Conservation (phyloP, 2,888 invertebrate genomes). For the Cerastis leucographa region DNA sequence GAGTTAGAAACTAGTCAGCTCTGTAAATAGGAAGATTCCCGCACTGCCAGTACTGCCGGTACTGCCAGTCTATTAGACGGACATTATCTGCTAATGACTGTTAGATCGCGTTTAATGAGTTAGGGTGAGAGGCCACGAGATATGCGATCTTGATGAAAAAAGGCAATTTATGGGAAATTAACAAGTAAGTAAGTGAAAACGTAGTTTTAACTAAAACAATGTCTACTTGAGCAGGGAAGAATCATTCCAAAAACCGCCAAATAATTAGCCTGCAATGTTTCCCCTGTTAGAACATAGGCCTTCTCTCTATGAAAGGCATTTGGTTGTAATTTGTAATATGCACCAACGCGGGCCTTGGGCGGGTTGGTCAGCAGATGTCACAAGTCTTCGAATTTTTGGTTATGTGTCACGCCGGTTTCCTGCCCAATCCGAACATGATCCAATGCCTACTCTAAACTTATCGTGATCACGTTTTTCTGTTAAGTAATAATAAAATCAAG, state of each 20-base stretch:
- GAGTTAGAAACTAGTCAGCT: slow-evolving; percentile 31
- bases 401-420: not conserved
- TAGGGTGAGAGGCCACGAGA: slow-evolving; percentile 17
- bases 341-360: not conserved
- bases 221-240: too few species aligned
- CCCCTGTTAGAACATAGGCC: too few species aligned
- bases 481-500: not conserved
- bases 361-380: not conserved
- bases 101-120: slow-evolving; percentile 35
- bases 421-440: too few species aligned
- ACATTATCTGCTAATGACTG: slow-evolving; percentile 35
- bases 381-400: not conserved
- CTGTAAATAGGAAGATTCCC: slow-evolving; percentile 36
- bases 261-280: too few species aligned
- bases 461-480: not conserved
- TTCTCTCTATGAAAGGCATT: too few species aligned
- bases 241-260: too few species aligned
- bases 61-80: slow-evolving; percentile 4
- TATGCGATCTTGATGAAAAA: not conserved
- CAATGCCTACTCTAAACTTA: too few species aligned
- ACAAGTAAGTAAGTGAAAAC: too few species aligned
- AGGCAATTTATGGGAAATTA: too few species aligned
- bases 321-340: too few species aligned
- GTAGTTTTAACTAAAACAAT: too few species aligned
- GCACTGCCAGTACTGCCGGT: slow-evolving; percentile 1